phyloP scores from a whole-genome alignment of 1,140 invertebrate genomes.

The Notospermus geniculatus region DNA sequence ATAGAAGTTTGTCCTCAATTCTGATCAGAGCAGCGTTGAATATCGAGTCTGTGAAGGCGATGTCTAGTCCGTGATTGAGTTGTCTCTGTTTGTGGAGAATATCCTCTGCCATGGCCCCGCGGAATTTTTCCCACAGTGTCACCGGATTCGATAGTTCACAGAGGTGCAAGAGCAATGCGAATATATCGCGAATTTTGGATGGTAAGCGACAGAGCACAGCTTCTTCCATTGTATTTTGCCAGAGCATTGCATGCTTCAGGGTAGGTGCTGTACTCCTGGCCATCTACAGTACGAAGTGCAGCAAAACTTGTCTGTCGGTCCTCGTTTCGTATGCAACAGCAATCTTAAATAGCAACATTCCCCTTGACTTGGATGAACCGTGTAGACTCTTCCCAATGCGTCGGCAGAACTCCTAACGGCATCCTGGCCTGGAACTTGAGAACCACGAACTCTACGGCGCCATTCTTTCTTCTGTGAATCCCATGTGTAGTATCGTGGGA shows the following conservation, averaged over 20 bases:
- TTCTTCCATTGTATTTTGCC: not conserved
- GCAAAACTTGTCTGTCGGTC: not conserved
- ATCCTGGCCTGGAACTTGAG: conserved; percentile 36
- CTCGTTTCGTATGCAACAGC: not conserved
- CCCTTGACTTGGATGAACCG: not conserved
- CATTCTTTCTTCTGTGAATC: conserved; percentile 21
- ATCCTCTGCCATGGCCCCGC: not conserved
- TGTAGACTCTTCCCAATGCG: too few relatives aligned
- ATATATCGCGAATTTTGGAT: not conserved
- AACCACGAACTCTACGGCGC: conserved; percentile 31
- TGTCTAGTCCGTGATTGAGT: not conserved
- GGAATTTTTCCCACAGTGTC: not conserved
- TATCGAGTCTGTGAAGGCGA: not conserved
- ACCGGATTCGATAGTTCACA: too few relatives aligned
- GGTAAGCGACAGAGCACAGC: not conserved
- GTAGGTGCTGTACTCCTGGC: not conserved
- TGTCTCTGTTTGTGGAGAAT: not conserved
- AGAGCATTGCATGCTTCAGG: not conserved
- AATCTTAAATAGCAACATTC: conserved; percentile 22
- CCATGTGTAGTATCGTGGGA: too few relatives aligned
- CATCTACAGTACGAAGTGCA: not conserved
- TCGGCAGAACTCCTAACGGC: conserved; percentile 29
- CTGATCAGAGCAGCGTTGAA: too few relatives aligned
- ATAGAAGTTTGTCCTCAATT: too few relatives aligned
- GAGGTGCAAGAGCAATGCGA: too few relatives aligned